A percentile compares a stretch with the other conserved stretches of the same genome.
Evolutionary conservation across 2,888 invertebrate genomes (phyloP).

Genomic region (Drosophila recens): DNA sequence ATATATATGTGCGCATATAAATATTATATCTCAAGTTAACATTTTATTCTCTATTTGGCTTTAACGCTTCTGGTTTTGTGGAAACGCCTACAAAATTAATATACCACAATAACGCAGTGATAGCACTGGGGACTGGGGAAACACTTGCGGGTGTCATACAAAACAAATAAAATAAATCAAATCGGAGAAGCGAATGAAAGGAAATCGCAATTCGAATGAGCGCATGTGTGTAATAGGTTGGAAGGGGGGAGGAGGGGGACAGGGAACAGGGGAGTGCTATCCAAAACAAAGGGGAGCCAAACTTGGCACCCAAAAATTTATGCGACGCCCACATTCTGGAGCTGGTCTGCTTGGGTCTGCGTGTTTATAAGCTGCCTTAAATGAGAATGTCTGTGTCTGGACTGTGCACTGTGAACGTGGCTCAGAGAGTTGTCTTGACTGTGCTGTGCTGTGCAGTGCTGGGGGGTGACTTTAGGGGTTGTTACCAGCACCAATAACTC

Average conservation of each 20-base stretch:
- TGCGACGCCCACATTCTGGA: slow-evolving; percentile 50
- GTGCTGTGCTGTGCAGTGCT: slow-evolving; percentile 16
- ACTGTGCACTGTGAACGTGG: slow-evolving; percentile 23
- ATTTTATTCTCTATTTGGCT: slow-evolving; percentile 34
- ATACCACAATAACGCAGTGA: slow-evolving; percentile 54
- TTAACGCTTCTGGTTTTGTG: slow-evolving; percentile 62
- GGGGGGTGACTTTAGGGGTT: slow-evolving; percentile 66
- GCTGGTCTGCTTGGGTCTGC: slow-evolving; percentile 25
- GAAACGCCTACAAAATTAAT: slow-evolving; percentile 80
- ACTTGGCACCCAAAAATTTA: slow-evolving; percentile 63
- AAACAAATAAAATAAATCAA: slow-evolving; percentile 85
- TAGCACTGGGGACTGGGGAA: slow-evolving; percentile 48
- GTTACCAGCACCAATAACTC: slow-evolving; percentile 78
- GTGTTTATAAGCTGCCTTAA: slow-evolving; percentile 18
- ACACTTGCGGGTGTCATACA: slow-evolving; percentile 83
- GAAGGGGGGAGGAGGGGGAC: neutral
- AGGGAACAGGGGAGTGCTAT: neutral
- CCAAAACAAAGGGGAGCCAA: slow-evolving; percentile 55
- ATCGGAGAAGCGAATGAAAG: slow-evolving; percentile 66
- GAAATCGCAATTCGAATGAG: slow-evolving; percentile 72
- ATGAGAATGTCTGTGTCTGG: slow-evolving; percentile 15
- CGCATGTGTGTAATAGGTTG: slow-evolving; percentile 56
- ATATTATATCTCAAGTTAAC: slow-evolving; percentile 59
- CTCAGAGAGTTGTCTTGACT: slow-evolving; percentile 30
- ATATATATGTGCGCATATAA: slow-evolving; percentile 39